Evolutionary conservation across 23 tunicate genomes (phyloP), one percentile per base, ranked within the genome.

Genomic region (Pegea sp.): DNA sequence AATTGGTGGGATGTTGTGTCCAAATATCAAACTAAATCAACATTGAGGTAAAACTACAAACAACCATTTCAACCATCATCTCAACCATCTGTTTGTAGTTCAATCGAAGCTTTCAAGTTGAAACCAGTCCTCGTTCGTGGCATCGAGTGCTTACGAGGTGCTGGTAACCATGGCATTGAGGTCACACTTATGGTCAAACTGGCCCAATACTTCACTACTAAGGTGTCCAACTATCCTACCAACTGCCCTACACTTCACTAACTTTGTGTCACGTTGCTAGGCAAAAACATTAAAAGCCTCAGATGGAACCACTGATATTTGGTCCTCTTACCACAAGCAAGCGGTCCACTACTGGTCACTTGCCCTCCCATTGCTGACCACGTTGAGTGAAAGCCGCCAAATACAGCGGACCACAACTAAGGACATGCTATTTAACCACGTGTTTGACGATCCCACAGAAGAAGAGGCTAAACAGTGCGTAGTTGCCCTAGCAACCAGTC

Each of bases 171-270:
- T 33, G 95, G 86, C 29, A 53, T 84, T 26, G 68, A 84, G 52
- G 16, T 34, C 1, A 24, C 46, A 16, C 64, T 84, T 3, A 30
- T 75, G 32, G 44, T 68, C 11, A 69, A 69, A 52, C 66, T 84
- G 28, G 95, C 95, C 48, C 64, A 74, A 44, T 79, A 84, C 49
- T 84, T 84, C 63, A 66, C 75, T 19, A 29, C 95, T 2, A 84
- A 84, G 71, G 95, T 84, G 26, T 1, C 0, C 11, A 38, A 38
- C 46, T 16, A 38, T 16, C 46, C 16, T 38, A 16, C 11, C 16
- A 8, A 8, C 11, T 38, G 46, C 11, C 46, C 16, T 11, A 11
- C 16, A 11, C 16, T 38, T 8, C 46, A 38, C 46, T 38, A 38
- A 11, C 13, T 11, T 16, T 8, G 46, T 16, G 46, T n/a, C n/a